These are phyloP conservation scores for Petrocephalus schoutedeni DNA, from an alignment of 2,797 vertebrate species.

Conservation along the genomic window DNA sequence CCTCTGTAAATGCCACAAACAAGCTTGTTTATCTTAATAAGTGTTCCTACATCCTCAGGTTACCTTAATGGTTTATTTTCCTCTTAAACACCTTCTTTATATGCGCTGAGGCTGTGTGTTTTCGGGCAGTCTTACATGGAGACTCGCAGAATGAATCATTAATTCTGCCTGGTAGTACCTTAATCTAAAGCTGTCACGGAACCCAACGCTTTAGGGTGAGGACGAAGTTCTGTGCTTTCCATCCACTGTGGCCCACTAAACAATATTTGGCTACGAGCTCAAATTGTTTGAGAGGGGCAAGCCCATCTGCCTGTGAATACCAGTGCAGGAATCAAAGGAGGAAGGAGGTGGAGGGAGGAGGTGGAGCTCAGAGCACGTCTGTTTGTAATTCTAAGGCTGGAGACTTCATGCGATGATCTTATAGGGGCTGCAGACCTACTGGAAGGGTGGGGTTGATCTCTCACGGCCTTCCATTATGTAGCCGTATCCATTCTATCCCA, in stretches of 20 bases:
- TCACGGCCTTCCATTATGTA: constrained; percentile 32
- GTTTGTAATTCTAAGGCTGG: constrained; percentile 37
- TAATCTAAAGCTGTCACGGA: constrained; percentile 14
- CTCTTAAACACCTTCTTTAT: background rate
- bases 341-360: constrained; percentile 36
- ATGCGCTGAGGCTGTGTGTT: background rate
- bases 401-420: constrained; percentile 32
- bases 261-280: constrained; percentile 35
- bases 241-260: constrained; percentile 9
- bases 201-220: background rate
- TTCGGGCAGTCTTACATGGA: constrained; percentile 27
- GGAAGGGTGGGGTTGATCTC: constrained; percentile 40
- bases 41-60: background rate
- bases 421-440: constrained; percentile 37
- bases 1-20: background rate
- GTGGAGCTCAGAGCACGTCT: constrained; percentile 33
- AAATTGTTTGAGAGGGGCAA: constrained; percentile 35
- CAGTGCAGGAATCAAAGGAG: constrained; percentile 23
- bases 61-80: background rate
- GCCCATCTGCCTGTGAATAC: background rate
- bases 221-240: background rate
- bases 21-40: background rate
- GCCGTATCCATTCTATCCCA: constrained; percentile 22
- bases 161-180: constrained; percentile 33
- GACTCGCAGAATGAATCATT: constrained; percentile 43